Evolutionary conservation across 2,797 vertebrate genomes (phyloP).

Genomic region (Ceyx erithaca): DNA sequence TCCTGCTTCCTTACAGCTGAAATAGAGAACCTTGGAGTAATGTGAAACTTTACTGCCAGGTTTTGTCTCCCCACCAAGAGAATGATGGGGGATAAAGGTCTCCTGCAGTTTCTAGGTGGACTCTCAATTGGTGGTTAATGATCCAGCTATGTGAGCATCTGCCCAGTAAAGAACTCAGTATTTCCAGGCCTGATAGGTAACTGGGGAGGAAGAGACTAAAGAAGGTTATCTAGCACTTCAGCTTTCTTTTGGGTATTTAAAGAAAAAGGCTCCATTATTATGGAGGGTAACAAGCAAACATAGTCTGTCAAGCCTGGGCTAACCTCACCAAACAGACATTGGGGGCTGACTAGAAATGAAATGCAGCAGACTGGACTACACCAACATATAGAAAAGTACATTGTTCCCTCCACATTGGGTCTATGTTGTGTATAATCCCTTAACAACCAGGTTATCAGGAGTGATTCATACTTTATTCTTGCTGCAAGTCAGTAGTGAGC

Average conservation of each 20-base stretch:
- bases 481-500: neutral
- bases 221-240: neutral
- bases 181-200: neutral
- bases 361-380: neutral
- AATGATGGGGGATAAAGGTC: neutral
- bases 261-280: neutral
- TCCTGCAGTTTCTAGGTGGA: neutral
- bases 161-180: neutral
- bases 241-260: neutral
- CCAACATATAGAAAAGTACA: neutral
- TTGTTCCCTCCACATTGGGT: neutral
- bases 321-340: neutral
- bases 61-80: neutral
- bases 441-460: neutral
- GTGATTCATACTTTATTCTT: neutral
- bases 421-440: neutral
- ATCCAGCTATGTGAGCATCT: neutral
- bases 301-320: neutral
- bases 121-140: neutral
- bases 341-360: neutral
- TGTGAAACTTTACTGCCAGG: neutral
- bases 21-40: neutral
- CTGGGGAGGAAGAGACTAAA: neutral
- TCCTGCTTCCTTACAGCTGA: neutral
- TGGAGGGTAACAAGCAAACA: neutral